Conservation (phyloP, 2,888 invertebrate genomes). For the Tipula helvola region DNA sequence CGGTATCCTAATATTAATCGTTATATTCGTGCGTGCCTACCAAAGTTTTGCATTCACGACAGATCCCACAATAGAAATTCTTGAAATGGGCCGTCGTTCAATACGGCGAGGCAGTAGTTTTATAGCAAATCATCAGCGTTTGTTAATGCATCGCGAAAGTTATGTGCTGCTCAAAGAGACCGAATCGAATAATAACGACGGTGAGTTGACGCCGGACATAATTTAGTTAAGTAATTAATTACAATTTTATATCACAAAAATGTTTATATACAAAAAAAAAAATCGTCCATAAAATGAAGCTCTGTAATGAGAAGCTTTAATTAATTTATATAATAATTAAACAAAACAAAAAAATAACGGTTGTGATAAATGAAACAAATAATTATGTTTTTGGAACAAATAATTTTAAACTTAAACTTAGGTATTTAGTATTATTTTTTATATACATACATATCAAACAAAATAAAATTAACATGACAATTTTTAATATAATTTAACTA, state of each 20-base stretch:
- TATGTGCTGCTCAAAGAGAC: slow-evolving; percentile 28
- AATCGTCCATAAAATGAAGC: background rate
- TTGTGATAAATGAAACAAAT: background rate
- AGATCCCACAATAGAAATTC: slow-evolving; percentile 54
- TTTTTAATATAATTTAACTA: background rate
- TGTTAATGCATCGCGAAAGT: slow-evolving; percentile 28
- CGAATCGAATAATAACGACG: slow-evolving; percentile 17
- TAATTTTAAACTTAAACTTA: background rate
- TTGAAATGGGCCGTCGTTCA: slow-evolving; percentile 63
- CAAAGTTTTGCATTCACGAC: slow-evolving; percentile 58
- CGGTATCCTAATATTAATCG: slow-evolving; percentile 51
- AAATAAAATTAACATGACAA: background rate
- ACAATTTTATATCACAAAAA: background rate
- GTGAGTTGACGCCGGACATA: slow-evolving; percentile 12
- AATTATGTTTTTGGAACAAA: background rate
- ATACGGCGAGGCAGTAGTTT: slow-evolving; percentile 46
- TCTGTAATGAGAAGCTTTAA: background rate
- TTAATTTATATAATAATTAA: background rate
- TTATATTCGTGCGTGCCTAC: slow-evolving; percentile 60
- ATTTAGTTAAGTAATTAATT: background rate
- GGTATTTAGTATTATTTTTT: background rate
- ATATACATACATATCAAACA: background rate
- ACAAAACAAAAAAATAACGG: background rate
- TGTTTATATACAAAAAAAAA: background rate
- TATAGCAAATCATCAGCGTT: slow-evolving; percentile 33